Base-by-base conservation (phyloP, 2,113 vertebrate genomes). In the Gallinago paraguaiae region DNA sequence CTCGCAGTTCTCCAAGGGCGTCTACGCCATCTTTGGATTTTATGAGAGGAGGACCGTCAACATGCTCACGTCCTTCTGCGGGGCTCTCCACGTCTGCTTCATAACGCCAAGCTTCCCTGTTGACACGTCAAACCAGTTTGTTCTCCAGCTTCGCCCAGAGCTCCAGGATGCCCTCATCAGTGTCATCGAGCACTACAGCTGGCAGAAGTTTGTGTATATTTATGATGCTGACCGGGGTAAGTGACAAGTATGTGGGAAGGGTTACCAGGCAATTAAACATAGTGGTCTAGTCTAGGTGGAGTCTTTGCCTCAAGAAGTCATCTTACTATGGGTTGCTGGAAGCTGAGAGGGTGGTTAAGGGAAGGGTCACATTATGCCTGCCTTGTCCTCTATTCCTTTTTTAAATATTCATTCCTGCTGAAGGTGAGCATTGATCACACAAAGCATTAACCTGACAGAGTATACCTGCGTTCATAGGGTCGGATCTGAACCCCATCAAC, bases 11-110 rank as follows among this genome's bases (percentile, higher is more conserved):
- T 99, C 99, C 94, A 99, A 99, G 97, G 99, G 99, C 14, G 99
- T 99, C 93, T 99, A 99, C 0, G 99, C 99, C 98, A 99, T 99
- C 98, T 99, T 99, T n/a, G 99, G 99, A 15, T 98, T 99, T 93
- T 99, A 99, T 4, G 99, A 99, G 98, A 98, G 99, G 89, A 99
- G 99, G 95, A 99, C 99, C 0, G 99, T 99, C 92, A 99, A 99
- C 98, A 99, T 99, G 99, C 99, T 99, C 76, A 99, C 99, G 12
- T 99, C 99, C 45, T 99, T 99, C 98, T 99, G 99, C 0, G 99
- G 99, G 63, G 99, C 99, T n/a, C 98, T 99, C 56, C 99, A 99
- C 0, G 99, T 99, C 89, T 99, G 99, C 98, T 99, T 99, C 95
- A 99, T 99, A 86, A 99, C 99, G 0, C 99, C 99, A 1, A 99